Evolutionary conservation across 2,888 invertebrate genomes (phyloP).

Genomic region (Parnassius glacialis): DNA sequence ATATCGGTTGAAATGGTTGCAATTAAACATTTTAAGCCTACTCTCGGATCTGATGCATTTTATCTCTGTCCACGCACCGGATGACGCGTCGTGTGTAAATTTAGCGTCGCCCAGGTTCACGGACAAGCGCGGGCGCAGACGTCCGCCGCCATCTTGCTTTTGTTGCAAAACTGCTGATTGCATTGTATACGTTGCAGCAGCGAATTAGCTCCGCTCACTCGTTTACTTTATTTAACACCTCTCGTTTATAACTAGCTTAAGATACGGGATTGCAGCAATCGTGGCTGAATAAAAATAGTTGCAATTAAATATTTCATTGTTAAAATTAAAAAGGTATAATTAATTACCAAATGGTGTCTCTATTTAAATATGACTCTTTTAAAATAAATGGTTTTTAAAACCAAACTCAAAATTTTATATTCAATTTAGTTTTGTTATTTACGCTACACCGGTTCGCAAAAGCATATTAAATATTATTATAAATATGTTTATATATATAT

Average conservation of each 20-base stretch:
- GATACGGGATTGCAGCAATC: not conserved
- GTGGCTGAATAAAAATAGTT: not conserved
- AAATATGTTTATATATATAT: too few species aligned
- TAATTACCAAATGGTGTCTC: too few species aligned
- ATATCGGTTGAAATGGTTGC: too few species aligned
- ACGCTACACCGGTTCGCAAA: too few species aligned
- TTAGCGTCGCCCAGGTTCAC: conserved; percentile 73
- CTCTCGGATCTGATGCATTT: conserved; percentile 25
- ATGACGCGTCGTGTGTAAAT: conserved; percentile 72
- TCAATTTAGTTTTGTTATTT: too few species aligned
- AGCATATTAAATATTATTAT: too few species aligned
- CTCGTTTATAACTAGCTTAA: conserved; percentile 1
- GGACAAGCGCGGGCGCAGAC: conserved; percentile 57
- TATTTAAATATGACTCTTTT: too few species aligned
- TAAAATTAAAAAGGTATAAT: too few species aligned
- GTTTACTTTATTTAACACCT: conserved; percentile 10
- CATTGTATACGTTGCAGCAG: conserved; percentile 4
- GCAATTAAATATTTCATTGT: too few species aligned
- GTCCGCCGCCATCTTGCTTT: conserved; percentile 55
- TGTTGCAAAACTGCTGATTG: conserved; percentile 43
- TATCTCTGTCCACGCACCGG: conserved; percentile 51
- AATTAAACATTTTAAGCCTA: not conserved
- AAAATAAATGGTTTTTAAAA: too few species aligned
- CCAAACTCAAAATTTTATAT: too few species aligned
- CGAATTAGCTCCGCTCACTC: conserved; percentile 2